Evolutionary conservation across 2,113 vertebrate species (phyloP), one percentile per base, ranked within the genome.

Genomic region (Sceloporus tristichus): DNA sequence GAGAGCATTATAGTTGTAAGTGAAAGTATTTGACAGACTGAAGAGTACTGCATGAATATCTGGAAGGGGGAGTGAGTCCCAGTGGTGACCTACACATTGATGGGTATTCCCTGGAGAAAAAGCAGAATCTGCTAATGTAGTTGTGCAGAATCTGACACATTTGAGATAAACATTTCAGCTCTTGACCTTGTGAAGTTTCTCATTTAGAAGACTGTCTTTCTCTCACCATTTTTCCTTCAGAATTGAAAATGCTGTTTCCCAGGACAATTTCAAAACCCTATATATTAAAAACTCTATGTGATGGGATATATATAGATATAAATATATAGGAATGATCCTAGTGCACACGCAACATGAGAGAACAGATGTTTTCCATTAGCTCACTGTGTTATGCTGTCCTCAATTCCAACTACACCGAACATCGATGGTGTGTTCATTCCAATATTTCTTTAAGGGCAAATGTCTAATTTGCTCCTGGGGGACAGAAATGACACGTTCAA

Each of bases 341-440:
- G 84, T 90, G 92, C 85, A 93, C 85, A 92, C 85, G 88, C 88
- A 94, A 90, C 88, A 91, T 29, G 0, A 74, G 86, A 92, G 85
- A 94, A 85, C 93, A 95, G 91, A 95, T 95, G 93, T 94, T 96
- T 95, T 94, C 93, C 94, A 95, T 93, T 86, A 95, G 92, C 93
- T 96, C 92, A 94, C 88, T 94, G 86, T 59, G 90, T 88, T 82
- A 88, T 88, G 90, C 93, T 91, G 53, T 85, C 79, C 79, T 94
- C 78, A 38, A 80, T 94, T 48, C 79, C 81, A 88, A 73, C 25
- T 66, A 88, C 42, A n/a, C 74, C 84, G 92, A 89, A 93, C 66
- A 75, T 79, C 85, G 34, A 4, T 40, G 66, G 74, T 82, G 77
- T 11, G 83, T 74, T 93, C 92, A 77, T 74, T 76, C 38, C 6